These are phyloP conservation scores for Copidosoma floridanum DNA, from an alignment of 1,140 invertebrate genomes.

Conservation along the genomic window DNA sequence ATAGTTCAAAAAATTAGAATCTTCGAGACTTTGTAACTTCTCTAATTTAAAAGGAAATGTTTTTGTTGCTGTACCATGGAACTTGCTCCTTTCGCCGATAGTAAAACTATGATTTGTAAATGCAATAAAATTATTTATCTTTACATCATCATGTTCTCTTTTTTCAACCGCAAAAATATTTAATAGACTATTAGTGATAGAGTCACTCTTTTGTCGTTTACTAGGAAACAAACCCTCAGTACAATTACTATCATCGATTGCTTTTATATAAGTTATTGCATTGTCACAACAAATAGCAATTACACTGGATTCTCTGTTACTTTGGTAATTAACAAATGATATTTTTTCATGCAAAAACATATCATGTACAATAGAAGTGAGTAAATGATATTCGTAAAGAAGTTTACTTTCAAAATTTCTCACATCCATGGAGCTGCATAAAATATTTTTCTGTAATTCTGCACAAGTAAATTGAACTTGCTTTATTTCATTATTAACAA, in stretches of 20 bases:
- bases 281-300: constrained; percentile 25
- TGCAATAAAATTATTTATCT: neutral
- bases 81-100: neutral
- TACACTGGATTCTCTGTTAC: constrained; percentile 11
- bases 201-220: neutral
- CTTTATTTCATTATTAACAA: constrained; percentile 31
- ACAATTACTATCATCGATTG: constrained; percentile 24
- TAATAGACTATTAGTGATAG: constrained; percentile 14
- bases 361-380: constrained; percentile 25
- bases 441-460: constrained; percentile 4
- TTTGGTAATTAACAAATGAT: constrained; percentile 18
- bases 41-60: constrained; percentile 26
- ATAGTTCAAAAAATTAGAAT: constrained; percentile 31
- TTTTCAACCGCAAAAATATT: neutral
- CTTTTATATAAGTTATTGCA: constrained; percentile 25
- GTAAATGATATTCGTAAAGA: constrained; percentile 28
- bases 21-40: constrained; percentile 21
- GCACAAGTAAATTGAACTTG: neutral
- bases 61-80: neutral
- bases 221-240: constrained; percentile 30
- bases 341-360: constrained; percentile 31
- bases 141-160: neutral
- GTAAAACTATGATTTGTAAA: neutral
- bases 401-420: neutral
- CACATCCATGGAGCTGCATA: neutral